Percentiles rank a stretch among this genome's conserved stretches.
phyloP scores from a whole-genome alignment of 2,797 vertebrate species.

The Myoxocephalus aenaeus region DNA sequence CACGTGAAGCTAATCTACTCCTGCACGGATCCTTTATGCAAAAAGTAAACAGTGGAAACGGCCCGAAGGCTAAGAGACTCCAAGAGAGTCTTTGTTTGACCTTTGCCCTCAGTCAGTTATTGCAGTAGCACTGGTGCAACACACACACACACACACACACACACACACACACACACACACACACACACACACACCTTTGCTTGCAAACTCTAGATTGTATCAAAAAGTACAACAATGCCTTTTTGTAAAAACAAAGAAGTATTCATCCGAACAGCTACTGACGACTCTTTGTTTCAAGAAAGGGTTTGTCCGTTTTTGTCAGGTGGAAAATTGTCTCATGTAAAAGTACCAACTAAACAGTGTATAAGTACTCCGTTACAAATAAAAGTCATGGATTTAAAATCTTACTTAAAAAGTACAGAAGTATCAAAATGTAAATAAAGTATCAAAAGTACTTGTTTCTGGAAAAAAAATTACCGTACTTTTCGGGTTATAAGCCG shows the following conservation, averaged over 20 bases:
- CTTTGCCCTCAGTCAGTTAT: constrained; percentile 32
- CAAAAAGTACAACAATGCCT: constrained; percentile 5
- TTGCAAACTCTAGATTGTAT: background rate
- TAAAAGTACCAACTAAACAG: background rate
- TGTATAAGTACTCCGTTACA: background rate
- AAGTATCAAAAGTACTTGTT: too few species aligned
- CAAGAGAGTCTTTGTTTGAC: constrained; percentile 8
- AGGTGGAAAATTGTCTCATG: background rate
- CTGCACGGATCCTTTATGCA: constrained; percentile 15
- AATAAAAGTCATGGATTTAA: background rate
- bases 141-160: constrained; percentile 9
- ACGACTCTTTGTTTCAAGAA: background rate
- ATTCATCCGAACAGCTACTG: background rate
- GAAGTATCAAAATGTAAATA: too few species aligned
- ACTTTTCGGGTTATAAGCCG: too few species aligned
- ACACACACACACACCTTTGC: background rate
- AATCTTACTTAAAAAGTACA: too few species aligned
- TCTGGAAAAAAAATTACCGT: too few species aligned
- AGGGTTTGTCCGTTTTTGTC: background rate
- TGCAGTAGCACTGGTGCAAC: background rate
- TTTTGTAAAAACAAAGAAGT: background rate
- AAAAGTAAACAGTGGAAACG: constrained; percentile 12
- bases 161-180: constrained; percentile 2
- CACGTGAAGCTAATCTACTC: background rate
- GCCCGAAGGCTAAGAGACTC: background rate